These are phyloP conservation scores for Melopsittacus undulatus DNA, from an alignment of 2,797 vertebrate species.

Conservation along the genomic window DNA sequence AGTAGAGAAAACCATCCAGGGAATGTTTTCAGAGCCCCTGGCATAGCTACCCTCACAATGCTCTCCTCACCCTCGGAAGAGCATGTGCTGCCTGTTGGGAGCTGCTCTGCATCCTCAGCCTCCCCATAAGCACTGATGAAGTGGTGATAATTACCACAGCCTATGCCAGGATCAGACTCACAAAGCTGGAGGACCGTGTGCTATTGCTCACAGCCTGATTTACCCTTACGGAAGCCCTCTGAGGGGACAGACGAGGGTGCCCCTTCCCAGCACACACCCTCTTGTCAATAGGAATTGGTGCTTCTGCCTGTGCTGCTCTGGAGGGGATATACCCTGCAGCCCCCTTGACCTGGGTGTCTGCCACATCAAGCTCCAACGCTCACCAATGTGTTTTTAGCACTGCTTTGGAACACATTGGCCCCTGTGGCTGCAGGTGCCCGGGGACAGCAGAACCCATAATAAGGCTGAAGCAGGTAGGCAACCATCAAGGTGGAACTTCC, in stretches of 20 bases:
- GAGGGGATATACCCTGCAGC: not conserved
- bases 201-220: not conserved
- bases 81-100: not conserved
- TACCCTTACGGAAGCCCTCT: not conserved
- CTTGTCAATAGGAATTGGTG: rapidly evolving
- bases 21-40: not conserved
- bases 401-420: not conserved
- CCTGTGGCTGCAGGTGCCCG: not conserved
- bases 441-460: not conserved
- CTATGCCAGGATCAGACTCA: not conserved
- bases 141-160: not conserved
- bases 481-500: not conserved
- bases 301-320: not conserved
- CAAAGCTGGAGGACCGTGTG: not conserved
- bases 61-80: not conserved
- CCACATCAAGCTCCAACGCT: rapidly evolving
- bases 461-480: not conserved
- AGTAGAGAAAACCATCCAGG: not conserved
- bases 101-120: not conserved
- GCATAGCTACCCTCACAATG: not conserved
- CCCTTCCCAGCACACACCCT: not conserved
- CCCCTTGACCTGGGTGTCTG: not conserved
- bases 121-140: not conserved
- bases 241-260: not conserved
- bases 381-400: not conserved